phyloP scores from a whole-genome alignment of 2,113 vertebrate genomes.

The Oreochromis spilurus region DNA sequence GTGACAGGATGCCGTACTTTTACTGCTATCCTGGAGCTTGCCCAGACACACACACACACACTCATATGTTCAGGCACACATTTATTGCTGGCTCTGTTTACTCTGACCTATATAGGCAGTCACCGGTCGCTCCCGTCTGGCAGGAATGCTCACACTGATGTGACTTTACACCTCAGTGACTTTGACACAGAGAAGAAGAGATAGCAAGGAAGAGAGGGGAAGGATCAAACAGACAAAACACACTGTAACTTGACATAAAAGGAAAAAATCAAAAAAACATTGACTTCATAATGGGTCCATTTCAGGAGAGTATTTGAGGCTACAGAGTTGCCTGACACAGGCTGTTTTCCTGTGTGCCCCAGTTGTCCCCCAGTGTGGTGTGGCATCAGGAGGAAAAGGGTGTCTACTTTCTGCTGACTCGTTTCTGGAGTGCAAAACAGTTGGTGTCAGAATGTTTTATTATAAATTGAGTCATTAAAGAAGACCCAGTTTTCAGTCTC shows the following conservation, averaged over 20 bases:
- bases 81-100: slow-evolving; percentile 6
- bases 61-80: background rate
- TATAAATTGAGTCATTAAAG: background rate
- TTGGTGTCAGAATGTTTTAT: background rate
- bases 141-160: slow-evolving; percentile 36
- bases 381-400: background rate
- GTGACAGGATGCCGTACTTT: background rate
- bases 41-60: background rate
- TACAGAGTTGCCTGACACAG: slow-evolving; percentile 4
- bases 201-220: background rate
- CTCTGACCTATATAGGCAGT: slow-evolving; percentile 58
- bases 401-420: background rate
- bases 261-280: background rate
- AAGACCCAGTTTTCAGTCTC: background rate
- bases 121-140: slow-evolving; percentile 28
- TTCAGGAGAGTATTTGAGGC: background rate
- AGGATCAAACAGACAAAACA: background rate
- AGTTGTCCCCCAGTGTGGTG: background rate
- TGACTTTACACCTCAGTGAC: slow-evolving; percentile 52
- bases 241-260: background rate
- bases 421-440: background rate
- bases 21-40: background rate
- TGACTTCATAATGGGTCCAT: background rate
- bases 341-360: slow-evolving; percentile 8
- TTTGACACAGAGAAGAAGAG: slow-evolving; percentile 31